These are phyloP conservation scores for Venturia canescens DNA, from an alignment of 1,140 invertebrate species.

Conservation along the genomic window DNA sequence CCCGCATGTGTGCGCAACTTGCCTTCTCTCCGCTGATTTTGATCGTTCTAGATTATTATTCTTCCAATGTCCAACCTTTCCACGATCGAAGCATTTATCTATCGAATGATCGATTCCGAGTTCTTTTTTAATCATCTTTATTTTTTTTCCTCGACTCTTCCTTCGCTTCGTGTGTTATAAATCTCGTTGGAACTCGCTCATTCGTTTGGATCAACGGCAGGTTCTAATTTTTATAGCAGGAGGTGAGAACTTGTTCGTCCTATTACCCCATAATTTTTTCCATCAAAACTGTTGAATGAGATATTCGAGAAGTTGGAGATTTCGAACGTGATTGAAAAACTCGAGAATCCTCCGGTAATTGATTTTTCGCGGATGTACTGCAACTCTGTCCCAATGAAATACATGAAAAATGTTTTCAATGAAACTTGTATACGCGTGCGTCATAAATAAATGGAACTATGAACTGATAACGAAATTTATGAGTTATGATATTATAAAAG, in stretches of 20 bases:
- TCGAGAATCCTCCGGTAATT: too few species aligned
- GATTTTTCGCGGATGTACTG: too few species aligned
- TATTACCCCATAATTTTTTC: constrained; percentile 7
- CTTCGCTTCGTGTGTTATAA: neutral
- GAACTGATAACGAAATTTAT: too few species aligned
- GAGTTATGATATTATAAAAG: too few species aligned
- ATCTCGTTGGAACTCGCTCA: neutral
- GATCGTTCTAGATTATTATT: constrained; percentile 27
- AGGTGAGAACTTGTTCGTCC: too few species aligned
- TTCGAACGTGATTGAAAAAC: too few species aligned
- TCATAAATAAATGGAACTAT: too few species aligned
- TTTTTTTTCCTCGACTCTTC: neutral
- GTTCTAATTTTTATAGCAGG: too few species aligned
- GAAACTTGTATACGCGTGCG: too few species aligned
- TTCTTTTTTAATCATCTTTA: neutral
- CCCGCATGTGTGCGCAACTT: constrained; percentile 1
- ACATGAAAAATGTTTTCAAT: too few species aligned
- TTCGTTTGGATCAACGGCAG: neutral
- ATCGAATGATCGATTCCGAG: constrained; percentile 8
- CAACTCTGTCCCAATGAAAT: too few species aligned
- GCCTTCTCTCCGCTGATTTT: constrained; percentile 7
- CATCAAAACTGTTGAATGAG: neutral
- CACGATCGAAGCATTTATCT: constrained; percentile 14
- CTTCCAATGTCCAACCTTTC: constrained; percentile 25
- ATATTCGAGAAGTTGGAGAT: neutral